These are phyloP conservation scores for Liasis olivaceus DNA, from an alignment of 2,797 vertebrate species.

Conservation along the genomic window DNA sequence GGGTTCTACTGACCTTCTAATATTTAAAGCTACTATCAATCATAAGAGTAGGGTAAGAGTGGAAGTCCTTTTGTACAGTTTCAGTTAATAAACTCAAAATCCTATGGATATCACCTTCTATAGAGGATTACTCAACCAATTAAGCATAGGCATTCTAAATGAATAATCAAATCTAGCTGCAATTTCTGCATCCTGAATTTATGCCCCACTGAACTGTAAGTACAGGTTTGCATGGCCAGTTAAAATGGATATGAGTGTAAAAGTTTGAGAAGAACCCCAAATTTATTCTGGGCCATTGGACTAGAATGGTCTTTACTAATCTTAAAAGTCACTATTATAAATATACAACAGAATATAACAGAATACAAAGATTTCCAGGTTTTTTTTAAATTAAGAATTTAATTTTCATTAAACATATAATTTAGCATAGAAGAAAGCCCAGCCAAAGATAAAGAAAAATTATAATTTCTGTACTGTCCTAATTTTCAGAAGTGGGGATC, in stretches of 20 bases:
- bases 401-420: neutral
- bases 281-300: conserved; percentile 20
- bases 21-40: conserved; percentile 52
- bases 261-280: conserved; percentile 39
- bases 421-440: neutral
- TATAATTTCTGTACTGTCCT: neutral
- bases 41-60: conserved; percentile 43
- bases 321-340: conserved; percentile 4
- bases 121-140: conserved; percentile 52
- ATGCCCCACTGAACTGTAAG: neutral
- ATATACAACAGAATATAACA: neutral
- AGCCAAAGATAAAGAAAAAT: neutral
- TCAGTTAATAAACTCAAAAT: conserved; percentile 60
- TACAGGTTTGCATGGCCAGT: neutral
- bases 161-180: conserved; percentile 35
- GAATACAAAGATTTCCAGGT: conserved; percentile 22
- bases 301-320: conserved; percentile 7
- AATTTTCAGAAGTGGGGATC: neutral
- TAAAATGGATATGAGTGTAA: neutral
- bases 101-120: conserved; percentile 41
- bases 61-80: conserved; percentile 45
- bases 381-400: neutral
- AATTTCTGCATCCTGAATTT: neutral
- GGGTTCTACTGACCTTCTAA: conserved; percentile 44
- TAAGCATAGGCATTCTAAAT: conserved; percentile 39